Conservation (phyloP, 2,113 vertebrate genomes). For the Lipotes vexillifer region DNA sequence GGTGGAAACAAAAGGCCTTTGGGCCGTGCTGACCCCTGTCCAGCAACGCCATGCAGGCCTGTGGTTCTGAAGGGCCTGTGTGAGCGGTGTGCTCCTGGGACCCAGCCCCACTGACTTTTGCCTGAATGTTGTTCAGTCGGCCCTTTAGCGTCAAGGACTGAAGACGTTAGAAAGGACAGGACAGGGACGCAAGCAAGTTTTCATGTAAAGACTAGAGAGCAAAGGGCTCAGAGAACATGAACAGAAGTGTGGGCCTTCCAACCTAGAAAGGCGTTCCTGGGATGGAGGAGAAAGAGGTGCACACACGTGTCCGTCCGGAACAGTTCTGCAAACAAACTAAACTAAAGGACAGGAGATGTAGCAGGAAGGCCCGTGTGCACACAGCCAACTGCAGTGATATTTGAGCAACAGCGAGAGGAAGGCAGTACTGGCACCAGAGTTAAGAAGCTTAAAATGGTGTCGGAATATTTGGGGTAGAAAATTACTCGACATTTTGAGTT, state of each 20-base stretch:
- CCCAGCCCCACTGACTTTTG: not conserved
- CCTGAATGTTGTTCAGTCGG: accelerated
- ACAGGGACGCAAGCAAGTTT: not conserved
- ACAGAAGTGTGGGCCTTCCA: not conserved
- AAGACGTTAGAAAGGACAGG: not conserved
- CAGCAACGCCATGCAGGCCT: not conserved
- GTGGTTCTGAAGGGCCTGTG: not conserved
- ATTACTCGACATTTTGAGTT: not conserved
- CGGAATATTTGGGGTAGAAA: not conserved
- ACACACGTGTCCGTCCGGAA: accelerated
- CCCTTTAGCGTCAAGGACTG: not conserved
- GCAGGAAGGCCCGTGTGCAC: accelerated
- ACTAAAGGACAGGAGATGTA: accelerated
- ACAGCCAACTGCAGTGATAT: accelerated
- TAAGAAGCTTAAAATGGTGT: not conserved
- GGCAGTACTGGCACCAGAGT: accelerated
- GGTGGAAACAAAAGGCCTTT: not conserved
- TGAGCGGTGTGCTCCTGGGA: not conserved
- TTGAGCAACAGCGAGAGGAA: not conserved
- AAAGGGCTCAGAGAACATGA: not conserved
- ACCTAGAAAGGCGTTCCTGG: no score
- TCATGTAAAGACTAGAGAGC: not conserved
- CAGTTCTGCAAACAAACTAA: accelerated
- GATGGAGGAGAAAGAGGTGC: not conserved
- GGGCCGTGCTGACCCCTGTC: not conserved